Base-by-base conservation (phyloP, 2,797 vertebrate species). In the Florisuga fusca region DNA sequence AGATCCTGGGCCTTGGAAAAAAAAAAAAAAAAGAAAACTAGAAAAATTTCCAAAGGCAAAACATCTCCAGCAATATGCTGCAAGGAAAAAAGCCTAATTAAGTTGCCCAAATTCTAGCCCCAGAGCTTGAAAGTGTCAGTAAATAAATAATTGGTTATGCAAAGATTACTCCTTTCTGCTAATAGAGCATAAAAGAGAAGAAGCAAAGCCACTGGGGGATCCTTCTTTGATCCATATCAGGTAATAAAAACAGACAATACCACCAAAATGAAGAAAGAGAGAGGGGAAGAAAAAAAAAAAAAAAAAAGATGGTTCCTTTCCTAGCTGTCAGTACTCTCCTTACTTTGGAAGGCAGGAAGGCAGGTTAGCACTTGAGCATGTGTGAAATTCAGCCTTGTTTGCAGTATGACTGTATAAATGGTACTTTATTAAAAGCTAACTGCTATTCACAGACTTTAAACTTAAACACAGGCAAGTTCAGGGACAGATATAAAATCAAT, bases 351-450 rank as follows among this genome's bases (percentile, higher is more conserved):
- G 41, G 38, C 58, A 68, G 36, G 34, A 88, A 82, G 63, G 67
- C 53, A 82, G 79, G 41, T 94, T 90, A 89, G 95, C 57, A 21
- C 63, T 83, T 15, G 4, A 63, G 79, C 66, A 57, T 54, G 53
- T 3, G 2, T 95, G 87, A 88, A 95, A 91, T 93, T 94, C 91
- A 91, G 26, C 72, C 74, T 82, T 94, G 83, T 91, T 95, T 96
- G 63, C 80, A 67, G n/a, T 87, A 76, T 77, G 78, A 93, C 91
- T 96, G 57, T 94, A 87, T 82, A 96, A 93, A 93, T 63, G 89
- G 54, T 57, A 89, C 64, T 93, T 95, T 91, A 96, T 96, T 96
- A 90, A 94, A 96, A 94, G 36, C 85, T 84, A 84, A 75, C 82
- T 94, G 66, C 90, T 93, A 83, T 79, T 95, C 41, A 14, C 53